Evolutionary conservation across 2,797 vertebrate species (phyloP).

Genomic region (Tragopan temminckii): DNA sequence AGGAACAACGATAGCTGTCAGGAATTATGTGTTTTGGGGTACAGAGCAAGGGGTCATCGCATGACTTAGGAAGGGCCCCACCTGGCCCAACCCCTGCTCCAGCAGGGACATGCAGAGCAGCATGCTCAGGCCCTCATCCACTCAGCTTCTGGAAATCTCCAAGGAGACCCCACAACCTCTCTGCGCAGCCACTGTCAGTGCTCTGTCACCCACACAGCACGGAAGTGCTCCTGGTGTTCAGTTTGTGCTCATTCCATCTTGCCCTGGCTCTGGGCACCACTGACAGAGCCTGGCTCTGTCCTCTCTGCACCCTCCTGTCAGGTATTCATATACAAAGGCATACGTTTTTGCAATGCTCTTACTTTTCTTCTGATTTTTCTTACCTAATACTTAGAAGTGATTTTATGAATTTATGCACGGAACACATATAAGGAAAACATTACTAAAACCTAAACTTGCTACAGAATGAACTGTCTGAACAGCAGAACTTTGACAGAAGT

Average conservation of each 20-base stretch:
- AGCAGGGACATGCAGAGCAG: neutral
- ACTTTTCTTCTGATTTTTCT: neutral
- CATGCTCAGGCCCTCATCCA: neutral
- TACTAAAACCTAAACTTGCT: neutral
- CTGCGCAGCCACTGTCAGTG: neutral
- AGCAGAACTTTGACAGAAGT: neutral
- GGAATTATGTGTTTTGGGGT: neutral
- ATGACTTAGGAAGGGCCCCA: neutral
- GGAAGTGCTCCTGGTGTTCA: neutral
- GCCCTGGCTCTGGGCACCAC: neutral
- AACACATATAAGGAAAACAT: neutral
- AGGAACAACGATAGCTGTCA: constrained; percentile 20
- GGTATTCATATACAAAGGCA: neutral
- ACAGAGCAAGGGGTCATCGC: neutral
- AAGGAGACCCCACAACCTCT: neutral
- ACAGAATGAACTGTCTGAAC: neutral
- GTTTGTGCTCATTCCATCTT: neutral
- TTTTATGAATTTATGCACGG: neutral
- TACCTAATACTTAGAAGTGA: neutral
- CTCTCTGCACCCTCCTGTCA: neutral
- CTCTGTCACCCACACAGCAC: neutral
- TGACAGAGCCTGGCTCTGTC: neutral
- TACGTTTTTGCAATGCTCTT: neutral
- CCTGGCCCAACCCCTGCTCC: neutral
- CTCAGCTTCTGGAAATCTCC: neutral